phyloP scores from a whole-genome alignment of 2,797 vertebrate genomes.

The Cryptoblepharus egeriae region DNA sequence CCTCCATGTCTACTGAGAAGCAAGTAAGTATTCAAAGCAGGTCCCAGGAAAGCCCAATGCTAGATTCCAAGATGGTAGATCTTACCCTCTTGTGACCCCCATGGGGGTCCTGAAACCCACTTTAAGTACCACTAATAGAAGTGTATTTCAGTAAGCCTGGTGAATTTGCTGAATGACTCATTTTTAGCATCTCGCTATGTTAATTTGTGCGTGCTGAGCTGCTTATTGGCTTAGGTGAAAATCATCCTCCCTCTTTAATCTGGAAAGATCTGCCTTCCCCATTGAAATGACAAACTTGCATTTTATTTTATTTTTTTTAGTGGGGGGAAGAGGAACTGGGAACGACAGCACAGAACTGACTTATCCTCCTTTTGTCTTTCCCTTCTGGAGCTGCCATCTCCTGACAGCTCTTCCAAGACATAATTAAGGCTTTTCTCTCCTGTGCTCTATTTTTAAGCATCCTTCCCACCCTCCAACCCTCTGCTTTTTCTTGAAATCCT shows the following conservation, averaged over 20 bases:
- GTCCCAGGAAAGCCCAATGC: too few relatives aligned
- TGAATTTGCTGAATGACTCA: constrained; percentile 12
- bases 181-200: not conserved
- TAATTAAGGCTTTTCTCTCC: constrained; percentile 66
- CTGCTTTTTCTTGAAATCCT: constrained; percentile 35
- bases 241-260: not conserved
- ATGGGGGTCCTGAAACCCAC: too few relatives aligned
- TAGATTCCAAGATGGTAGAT: too few relatives aligned
- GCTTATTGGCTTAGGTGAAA: not conserved
- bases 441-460: constrained; percentile 58
- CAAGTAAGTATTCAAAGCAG: too few relatives aligned
- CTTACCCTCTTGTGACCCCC: too few relatives aligned
- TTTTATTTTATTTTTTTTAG: too few relatives aligned
- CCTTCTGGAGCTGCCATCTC: constrained; percentile 62
- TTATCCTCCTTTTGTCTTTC: constrained; percentile 59
- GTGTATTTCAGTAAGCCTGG: not conserved
- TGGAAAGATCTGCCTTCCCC: constrained; percentile 41
- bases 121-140: constrained; percentile 7
- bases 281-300: constrained; percentile 60
- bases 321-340: not conserved
- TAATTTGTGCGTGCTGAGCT: constrained; percentile 33
- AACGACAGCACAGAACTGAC: constrained; percentile 52
- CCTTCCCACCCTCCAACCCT: constrained; percentile 23
- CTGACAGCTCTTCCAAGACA: constrained; percentile 68
- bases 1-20: too few relatives aligned